These are phyloP conservation scores for Pluvialis apricaria DNA, from an alignment of 2,113 vertebrate genomes.

Conservation along the genomic window DNA sequence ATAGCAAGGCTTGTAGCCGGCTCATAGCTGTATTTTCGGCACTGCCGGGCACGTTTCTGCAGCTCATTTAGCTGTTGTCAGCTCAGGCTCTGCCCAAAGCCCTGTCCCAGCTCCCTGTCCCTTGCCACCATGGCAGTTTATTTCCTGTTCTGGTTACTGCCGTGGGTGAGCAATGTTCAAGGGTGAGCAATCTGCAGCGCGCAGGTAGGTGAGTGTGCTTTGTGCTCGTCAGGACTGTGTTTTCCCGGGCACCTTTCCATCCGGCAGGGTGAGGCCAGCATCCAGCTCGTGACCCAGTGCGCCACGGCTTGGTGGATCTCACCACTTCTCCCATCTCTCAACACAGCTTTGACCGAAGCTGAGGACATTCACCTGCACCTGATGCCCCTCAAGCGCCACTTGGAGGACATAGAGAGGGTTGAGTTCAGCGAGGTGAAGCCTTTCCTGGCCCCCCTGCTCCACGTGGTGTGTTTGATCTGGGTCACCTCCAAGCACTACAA, in stretches of 20 bases:
- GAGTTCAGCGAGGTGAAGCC: slow-evolving; percentile 81
- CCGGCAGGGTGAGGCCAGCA: neutral
- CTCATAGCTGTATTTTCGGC: neutral
- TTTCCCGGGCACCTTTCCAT: neutral
- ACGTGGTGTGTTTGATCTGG: slow-evolving; percentile 88
- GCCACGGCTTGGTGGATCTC: neutral
- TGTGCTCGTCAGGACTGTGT: neutral
- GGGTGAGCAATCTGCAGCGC: neutral
- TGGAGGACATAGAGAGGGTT: slow-evolving; percentile 77
- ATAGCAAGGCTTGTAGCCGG: neutral
- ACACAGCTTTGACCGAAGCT: slow-evolving; percentile 84
- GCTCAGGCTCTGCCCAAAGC: neutral
- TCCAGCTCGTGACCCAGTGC: accelerated
- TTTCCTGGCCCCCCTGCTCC: slow-evolving; percentile 81
- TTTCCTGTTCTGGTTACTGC: neutral
- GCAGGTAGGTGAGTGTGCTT: neutral
- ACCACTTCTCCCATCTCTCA: neutral
- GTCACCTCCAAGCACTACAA: slow-evolving; percentile 80
- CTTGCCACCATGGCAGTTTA: accelerated
- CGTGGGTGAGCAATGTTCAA: accelerated
- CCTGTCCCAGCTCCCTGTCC: neutral
- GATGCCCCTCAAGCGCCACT: slow-evolving; percentile 73
- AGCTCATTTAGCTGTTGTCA: neutral
- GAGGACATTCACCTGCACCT: slow-evolving; percentile 81
- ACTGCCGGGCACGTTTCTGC: accelerated